Evolutionary conservation across 2,113 vertebrate species (phyloP), one percentile per base, ranked within the genome.

Genomic region (Herpetotheres cachinnans): DNA sequence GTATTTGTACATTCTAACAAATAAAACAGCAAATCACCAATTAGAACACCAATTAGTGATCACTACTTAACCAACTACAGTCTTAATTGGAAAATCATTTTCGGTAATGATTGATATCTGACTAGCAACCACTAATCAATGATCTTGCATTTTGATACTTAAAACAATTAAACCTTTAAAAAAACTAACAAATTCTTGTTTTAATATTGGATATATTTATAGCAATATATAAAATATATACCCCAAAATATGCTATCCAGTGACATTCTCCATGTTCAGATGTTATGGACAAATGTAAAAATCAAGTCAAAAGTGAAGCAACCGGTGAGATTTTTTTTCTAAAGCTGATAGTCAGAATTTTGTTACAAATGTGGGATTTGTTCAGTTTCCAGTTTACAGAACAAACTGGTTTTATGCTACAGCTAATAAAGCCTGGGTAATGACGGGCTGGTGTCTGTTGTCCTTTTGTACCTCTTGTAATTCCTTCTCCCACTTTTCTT

Each of bases 31-130:
- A 95, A 95, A 95, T 96, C 93, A 82, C 86, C 95, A 95, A 92
- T 97, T 97, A 95, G 76, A 93, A 90, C 52, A 73, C 86, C 93
- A 97, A 94, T 97, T 95, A 96, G 77, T 40, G 83, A 86, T 91
- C 80, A 7, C 83, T 80, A 58, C 89, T 91, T 89, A 82, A 89
- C 89, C 66, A 77, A 5, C 82, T 80, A 36, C 58, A 27, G 30
- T 63, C 82, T 76, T 92, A 96, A 97, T 96, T 95, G 88, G 87
- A 88, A 94, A 70, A 29, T 89, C 6, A 91, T 91, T 94, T 97
- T 88, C 79, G 47, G 67, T 72, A 91, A 90, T 96, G 86, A 90
- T 92, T 88, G 70, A 93, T 93, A 80, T 27, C 78, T 87, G 65
- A 80, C 78, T 65, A 66, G 74, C 62, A 80, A 26, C 62, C 44